Conservation (phyloP, 1,140 invertebrate genomes). For the Zaprionus gabonicus region DNA sequence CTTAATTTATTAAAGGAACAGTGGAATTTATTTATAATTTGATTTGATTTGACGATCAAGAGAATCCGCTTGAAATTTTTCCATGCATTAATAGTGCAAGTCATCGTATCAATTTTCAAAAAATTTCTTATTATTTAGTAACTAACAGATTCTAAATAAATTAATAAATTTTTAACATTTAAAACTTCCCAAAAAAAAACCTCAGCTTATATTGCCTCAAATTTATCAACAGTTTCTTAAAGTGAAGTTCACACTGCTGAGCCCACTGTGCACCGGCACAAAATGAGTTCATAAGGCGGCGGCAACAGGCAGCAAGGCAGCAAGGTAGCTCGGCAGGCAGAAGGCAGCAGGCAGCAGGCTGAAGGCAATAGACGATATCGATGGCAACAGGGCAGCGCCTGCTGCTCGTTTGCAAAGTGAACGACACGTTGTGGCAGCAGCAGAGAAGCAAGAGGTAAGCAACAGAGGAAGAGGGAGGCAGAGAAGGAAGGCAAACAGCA, state of each 20-base stretch:
- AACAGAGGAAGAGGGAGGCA: not conserved
- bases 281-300: constrained; percentile 71
- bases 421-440: constrained; percentile 63
- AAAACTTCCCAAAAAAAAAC: too few species aligned
- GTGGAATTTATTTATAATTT: too few species aligned
- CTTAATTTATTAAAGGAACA: too few species aligned
- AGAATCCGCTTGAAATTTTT: too few species aligned
- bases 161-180: too few species aligned
- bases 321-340: constrained; percentile 11
- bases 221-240: too few species aligned
- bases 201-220: too few species aligned
- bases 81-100: too few species aligned
- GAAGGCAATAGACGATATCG: constrained; percentile 46
- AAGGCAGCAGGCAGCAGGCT: constrained; percentile 18
- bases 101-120: too few species aligned
- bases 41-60: too few species aligned
- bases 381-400: constrained; percentile 52
- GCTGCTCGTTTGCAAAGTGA: constrained; percentile 69
- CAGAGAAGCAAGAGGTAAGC: constrained; percentile 1
- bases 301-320: constrained; percentile 23
- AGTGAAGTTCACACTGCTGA: not conserved
- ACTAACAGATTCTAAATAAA: too few species aligned
- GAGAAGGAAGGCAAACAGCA: constrained; percentile 9
- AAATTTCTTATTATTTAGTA: too few species aligned
- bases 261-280: constrained; percentile 60